Evolutionary conservation across 2,113 vertebrate genomes (phyloP).

Genomic region (Perognathus longimembris): DNA sequence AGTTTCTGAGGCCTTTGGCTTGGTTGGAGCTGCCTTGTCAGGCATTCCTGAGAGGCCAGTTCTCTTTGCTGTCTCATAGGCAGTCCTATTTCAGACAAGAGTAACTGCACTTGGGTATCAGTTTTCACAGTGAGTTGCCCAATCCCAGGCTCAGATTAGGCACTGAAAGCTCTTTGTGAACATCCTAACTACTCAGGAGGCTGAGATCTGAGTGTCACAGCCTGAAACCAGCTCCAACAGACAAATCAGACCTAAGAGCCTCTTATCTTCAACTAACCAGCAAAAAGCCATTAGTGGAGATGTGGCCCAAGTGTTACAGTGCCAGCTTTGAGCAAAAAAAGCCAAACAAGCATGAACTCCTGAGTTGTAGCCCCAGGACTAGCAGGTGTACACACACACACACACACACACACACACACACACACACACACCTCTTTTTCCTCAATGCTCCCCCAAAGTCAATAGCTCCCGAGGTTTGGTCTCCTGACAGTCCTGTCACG

Average conservation of each 20-base stretch:
- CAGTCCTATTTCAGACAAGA: not conserved
- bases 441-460: not conserved
- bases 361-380: too few species aligned
- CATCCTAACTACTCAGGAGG: too few species aligned
- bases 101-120: not conserved
- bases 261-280: too few species aligned
- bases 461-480: not conserved
- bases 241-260: too few species aligned
- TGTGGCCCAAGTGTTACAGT: too few species aligned
- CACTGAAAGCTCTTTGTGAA: not conserved
- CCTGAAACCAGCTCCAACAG: too few species aligned
- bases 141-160: not conserved
- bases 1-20: not conserved
- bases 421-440: not conserved
- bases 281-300: too few species aligned
- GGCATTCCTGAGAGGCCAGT: not conserved
- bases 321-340: too few species aligned
- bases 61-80: not conserved
- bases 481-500: not conserved
- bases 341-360: too few species aligned
- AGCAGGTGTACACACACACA: too few species aligned
- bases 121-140: not conserved
- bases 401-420: too few species aligned
- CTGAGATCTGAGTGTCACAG: too few species aligned
- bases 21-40: not conserved